phyloP scores from a whole-genome alignment of 2,797 vertebrate species.

The Enteromius fasciolatus region DNA sequence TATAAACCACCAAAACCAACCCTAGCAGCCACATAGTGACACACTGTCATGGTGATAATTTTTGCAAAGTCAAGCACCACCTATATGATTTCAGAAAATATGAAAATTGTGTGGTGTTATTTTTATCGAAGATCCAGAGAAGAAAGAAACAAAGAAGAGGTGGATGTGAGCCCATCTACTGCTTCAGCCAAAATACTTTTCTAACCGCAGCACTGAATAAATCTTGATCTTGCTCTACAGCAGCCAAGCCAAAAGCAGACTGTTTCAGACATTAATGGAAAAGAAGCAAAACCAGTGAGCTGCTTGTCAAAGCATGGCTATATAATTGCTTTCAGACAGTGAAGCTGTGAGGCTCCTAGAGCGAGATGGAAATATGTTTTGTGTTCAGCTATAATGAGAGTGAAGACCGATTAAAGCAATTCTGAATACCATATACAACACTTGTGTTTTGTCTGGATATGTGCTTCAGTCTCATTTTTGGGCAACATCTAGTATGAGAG shows the following conservation, averaged over 20 bases:
- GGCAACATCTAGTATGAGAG: not conserved
- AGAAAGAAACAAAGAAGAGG: constrained; percentile 25
- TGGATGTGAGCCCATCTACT: not conserved
- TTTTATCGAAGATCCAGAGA: not conserved
- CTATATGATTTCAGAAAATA: not conserved
- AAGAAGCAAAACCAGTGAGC: constrained; percentile 1
- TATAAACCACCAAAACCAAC: not conserved
- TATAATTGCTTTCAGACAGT: constrained; percentile 12
- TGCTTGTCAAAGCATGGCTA: constrained; percentile 10
- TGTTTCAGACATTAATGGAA: constrained; percentile 19
- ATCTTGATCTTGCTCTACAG: not conserved
- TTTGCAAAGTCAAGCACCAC: not conserved
- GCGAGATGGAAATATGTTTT: constrained; percentile 10
- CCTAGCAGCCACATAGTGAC: not conserved
- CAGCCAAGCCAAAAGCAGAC: constrained; percentile 13
- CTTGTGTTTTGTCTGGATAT: not conserved
- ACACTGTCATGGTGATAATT: not conserved
- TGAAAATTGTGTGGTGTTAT: not conserved
- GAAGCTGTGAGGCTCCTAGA: not conserved
- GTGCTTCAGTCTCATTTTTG: not conserved
- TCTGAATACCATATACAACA: not conserved
- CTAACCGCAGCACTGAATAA: constrained; percentile 18
- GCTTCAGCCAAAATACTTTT: not conserved
- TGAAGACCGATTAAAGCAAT: not conserved
- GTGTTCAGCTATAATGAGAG: not conserved